These are phyloP conservation scores for Lasioglossum villosulum DNA, from an alignment of 2,888 invertebrate genomes.

Conservation along the genomic window DNA sequence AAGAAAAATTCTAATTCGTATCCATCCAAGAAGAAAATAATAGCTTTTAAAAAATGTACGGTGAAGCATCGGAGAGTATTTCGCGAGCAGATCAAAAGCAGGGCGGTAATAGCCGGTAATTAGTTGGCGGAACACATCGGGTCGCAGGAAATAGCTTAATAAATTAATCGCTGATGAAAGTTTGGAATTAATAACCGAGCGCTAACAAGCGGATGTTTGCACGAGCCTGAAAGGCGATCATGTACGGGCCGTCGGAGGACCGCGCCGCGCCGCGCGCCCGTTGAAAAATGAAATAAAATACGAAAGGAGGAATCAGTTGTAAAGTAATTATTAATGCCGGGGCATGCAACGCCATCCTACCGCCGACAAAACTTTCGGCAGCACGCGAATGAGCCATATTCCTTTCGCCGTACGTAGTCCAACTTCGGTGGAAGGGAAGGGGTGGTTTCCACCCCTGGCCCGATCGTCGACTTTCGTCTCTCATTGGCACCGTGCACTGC, in stretches of 20 bases:
- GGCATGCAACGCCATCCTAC: conserved; percentile 79
- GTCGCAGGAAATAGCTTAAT: conserved; percentile 2
- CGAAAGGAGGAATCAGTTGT: conserved; percentile 79
- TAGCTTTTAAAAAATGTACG: neutral
- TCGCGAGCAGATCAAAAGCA: neutral
- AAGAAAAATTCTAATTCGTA: neutral
- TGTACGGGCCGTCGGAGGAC: conserved; percentile 58
- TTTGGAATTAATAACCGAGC: conserved; percentile 43
- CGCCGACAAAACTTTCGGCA: conserved; percentile 81
- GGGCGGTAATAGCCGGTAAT: neutral
- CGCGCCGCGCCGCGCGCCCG: conserved; percentile 33
- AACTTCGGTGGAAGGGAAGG: conserved; percentile 77
- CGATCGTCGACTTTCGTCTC: conserved; percentile 77
- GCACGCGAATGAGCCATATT: conserved; percentile 83
- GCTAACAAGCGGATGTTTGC: conserved; percentile 56
- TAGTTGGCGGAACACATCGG: conserved; percentile 1
- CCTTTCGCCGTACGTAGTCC: conserved; percentile 74
- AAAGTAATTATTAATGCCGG: conserved; percentile 83
- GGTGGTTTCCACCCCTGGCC: conserved; percentile 69
- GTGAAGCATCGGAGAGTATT: neutral
- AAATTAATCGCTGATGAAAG: conserved; percentile 10
- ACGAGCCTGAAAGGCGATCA: conserved; percentile 56
- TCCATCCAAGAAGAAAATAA: neutral
- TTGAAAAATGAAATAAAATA: conserved; percentile 71
- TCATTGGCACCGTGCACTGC: conserved; percentile 75